Conservation (phyloP, 2,113 vertebrate genomes). For the Cochlearius cochlearius region DNA sequence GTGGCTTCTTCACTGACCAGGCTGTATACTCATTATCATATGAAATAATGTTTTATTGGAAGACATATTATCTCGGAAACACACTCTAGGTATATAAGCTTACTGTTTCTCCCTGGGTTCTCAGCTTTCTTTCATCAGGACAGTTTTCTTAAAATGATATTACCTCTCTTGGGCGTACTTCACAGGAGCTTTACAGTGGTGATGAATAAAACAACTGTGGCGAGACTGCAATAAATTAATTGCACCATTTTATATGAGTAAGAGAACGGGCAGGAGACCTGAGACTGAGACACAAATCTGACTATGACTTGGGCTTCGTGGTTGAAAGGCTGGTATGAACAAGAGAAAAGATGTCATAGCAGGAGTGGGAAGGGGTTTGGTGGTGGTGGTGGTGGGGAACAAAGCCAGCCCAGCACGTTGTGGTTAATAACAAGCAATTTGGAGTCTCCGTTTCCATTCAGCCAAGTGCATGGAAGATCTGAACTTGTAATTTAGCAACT, state of each 20-base stretch:
- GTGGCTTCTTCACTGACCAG: neutral
- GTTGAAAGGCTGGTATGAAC: neutral
- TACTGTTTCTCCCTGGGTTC: slow-evolving; percentile 15
- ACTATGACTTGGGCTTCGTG: neutral
- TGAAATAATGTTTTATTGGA: neutral
- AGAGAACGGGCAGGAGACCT: slow-evolving; percentile 38
- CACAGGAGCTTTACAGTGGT: slow-evolving; percentile 9
- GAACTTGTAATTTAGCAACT: slow-evolving; percentile 32
- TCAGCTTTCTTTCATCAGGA: slow-evolving; percentile 58
- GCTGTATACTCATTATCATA: neutral
- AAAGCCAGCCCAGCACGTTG: neutral
- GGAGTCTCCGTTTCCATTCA: slow-evolving; percentile 10
- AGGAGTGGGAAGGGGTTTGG: neutral
- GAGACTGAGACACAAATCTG: slow-evolving; percentile 40
- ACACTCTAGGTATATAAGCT: neutral
- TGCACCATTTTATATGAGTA: slow-evolving; percentile 51
- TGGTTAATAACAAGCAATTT: slow-evolving; percentile 17
- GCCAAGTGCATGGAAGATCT: neutral
- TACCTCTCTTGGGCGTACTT: slow-evolving; percentile 65
- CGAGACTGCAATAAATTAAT: slow-evolving; percentile 69
- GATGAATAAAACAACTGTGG: slow-evolving; percentile 76
- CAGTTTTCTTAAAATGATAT: slow-evolving; percentile 62
- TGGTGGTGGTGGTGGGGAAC: neutral
- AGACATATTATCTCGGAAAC: slow-evolving; percentile 42
- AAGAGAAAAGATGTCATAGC: neutral